A percentile compares a stretch with the other conserved stretches of the same genome.
These are phyloP conservation scores for Astreopora myriophthalma DNA, from an alignment of 64 coral and sea anemone genomes.

Conservation along the genomic window DNA sequence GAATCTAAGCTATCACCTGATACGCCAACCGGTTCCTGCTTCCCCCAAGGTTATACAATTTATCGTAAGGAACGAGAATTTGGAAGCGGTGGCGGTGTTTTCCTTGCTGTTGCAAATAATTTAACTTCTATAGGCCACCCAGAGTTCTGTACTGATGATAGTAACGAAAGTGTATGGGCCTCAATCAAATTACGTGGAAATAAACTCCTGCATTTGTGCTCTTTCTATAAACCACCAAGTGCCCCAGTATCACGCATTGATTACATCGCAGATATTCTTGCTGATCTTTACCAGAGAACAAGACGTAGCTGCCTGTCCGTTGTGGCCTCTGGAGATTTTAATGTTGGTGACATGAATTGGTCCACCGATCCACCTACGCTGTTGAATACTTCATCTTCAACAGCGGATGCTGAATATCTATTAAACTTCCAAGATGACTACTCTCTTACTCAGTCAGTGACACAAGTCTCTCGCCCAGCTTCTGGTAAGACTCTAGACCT, in stretches of 20 bases:
- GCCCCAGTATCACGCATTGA: not conserved
- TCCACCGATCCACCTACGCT: not conserved
- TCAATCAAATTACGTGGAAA: not conserved
- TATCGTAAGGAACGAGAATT: not conserved
- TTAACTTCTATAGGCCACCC: not conserved
- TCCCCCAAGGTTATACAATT: not conserved
- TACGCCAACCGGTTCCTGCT: not conserved
- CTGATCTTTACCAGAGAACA: not conserved
- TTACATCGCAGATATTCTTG: not conserved
- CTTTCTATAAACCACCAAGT: not conserved
- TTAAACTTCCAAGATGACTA: not conserved
- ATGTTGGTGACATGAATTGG: constrained; percentile 14
- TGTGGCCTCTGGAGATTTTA: not conserved
- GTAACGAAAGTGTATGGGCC: not conserved
- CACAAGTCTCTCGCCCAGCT: not conserved
- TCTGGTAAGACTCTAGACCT: constrained; percentile 3
- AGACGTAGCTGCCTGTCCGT: not conserved
- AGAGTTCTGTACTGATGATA: not conserved
- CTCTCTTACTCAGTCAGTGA: not conserved
- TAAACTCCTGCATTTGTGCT: not conserved
- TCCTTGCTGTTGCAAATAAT: not conserved
- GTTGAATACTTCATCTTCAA: not conserved
- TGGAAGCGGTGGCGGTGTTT: not conserved
- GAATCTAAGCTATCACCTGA: not conserved
- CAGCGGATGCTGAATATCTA: not conserved